Evolutionary conservation across 2,113 vertebrate species (phyloP).

Genomic region (Urocitellus parryii): DNA sequence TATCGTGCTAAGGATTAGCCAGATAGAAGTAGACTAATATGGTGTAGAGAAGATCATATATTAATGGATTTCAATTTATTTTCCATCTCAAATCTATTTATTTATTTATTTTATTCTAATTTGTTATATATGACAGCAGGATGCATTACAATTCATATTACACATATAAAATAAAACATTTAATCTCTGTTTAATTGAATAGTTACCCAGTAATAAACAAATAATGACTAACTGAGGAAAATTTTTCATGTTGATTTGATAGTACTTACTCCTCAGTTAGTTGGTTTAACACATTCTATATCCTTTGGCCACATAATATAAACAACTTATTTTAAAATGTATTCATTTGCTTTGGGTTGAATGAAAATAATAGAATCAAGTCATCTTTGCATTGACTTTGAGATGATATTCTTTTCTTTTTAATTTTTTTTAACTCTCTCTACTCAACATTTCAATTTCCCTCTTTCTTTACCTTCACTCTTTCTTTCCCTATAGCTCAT

Average conservation of each 20-base stretch:
- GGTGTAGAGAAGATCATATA: neutral
- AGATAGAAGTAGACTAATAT: neutral
- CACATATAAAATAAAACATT: too few relatives aligned
- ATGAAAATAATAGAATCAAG: neutral
- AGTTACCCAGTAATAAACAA: neutral
- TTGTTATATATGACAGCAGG: too few relatives aligned
- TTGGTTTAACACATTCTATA: neutral
- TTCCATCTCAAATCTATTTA: constrained; percentile 2
- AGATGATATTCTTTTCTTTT: neutral
- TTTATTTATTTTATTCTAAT: too few relatives aligned
- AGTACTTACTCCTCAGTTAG: neutral
- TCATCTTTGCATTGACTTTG: neutral
- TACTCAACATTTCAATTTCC: neutral
- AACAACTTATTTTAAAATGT: neutral
- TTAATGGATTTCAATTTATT: neutral
- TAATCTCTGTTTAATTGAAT: neutral
- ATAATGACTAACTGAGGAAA: neutral
- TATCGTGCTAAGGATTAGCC: neutral
- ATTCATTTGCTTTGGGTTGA: neutral
- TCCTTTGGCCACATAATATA: neutral
- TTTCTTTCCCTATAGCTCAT: neutral
- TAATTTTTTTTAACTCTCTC: neutral
- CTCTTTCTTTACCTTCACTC: neutral
- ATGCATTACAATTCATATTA: too few relatives aligned
- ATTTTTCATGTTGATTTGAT: neutral